Evolutionary conservation across 1,140 invertebrate species (phyloP), one percentile per base, ranked within the genome.

Genomic region (Alviniconcha marisindica): DNA sequence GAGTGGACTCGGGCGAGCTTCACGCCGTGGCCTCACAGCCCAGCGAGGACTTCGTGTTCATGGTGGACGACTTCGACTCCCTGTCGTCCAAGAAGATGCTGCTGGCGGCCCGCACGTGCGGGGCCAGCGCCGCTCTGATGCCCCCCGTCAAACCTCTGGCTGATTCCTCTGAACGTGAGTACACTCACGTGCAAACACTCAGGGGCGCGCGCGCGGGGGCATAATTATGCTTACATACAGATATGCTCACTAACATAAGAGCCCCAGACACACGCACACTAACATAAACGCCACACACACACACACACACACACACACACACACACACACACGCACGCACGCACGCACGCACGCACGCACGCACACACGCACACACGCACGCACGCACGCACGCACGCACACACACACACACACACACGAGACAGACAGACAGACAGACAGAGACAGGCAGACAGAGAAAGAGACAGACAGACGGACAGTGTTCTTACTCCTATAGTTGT

Each of bases 11-110:
- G 28, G 36, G 83, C 24, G 91, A 92, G 83, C 84, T 92, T 18
- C 77, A 87, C 12, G 83, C 69, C 18, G 90, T 91, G 24, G 90
- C 90, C 0, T 88, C 83, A 63, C 31, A 85, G 69, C 88, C 89
- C 15, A 66, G 71, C 14, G 82, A 85, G n/a, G 83, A 90, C 24
- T 88, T 86, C 83, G 88, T 89, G 7, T 88, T 89, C 77, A 86
- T n/a, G n/a, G 90, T 91, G 0, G 74, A 85, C 18, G 82, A 86
- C 56, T 91, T 87, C 78, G 31, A 63, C 2, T 85, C 85, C 21
- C 81, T 92, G 56, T 78, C 85, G 36, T 36, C 77, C 0, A 81
- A 89, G 5, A 89, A 87, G 51, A 66, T 84, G 40, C 77, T 83
- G 18, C 40, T 87, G 18, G 86, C 83, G 7, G 71, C 81, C 40